These are phyloP conservation scores for Sander vitreus DNA, from an alignment of 2,113 vertebrate species.

Conservation along the genomic window DNA sequence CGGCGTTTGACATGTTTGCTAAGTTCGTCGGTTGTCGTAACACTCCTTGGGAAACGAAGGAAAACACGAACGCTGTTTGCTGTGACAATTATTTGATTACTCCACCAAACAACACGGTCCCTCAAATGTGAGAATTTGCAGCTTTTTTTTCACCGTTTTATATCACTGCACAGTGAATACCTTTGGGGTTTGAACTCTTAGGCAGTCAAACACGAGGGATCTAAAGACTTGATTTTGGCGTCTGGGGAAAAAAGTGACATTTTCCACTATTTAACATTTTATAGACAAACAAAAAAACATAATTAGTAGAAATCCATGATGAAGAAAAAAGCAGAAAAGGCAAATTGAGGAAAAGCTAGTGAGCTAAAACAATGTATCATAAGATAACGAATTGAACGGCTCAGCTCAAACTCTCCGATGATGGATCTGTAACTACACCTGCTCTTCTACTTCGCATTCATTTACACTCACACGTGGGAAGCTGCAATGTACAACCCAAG, in stretches of 20 bases:
- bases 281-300: background rate
- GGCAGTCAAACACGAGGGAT: background rate
- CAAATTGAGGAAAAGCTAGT: background rate
- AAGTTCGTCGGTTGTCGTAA: too few relatives aligned
- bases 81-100: too few relatives aligned
- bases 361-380: constrained; percentile 12
- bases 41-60: too few relatives aligned
- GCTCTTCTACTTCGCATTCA: constrained; percentile 44
- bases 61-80: too few relatives aligned
- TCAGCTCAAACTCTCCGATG: constrained; percentile 29
- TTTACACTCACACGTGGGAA: constrained; percentile 41
- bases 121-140: background rate
- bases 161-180: background rate
- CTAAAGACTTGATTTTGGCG: background rate
- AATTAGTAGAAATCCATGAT: background rate
- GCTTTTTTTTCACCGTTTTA: background rate
- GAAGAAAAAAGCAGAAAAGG: background rate
- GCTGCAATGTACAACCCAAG: background rate
- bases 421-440: constrained; percentile 53
- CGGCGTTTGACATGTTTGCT: too few relatives aligned
- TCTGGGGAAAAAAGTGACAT: too few relatives aligned
- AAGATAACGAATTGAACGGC: constrained; percentile 16
- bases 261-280: background rate
- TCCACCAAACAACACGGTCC: too few relatives aligned
- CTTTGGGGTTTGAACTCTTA: too few relatives aligned